Evolutionary conservation across 2,888 invertebrate genomes (phyloP).

Genomic region (Drosophila engyochracea): DNA sequence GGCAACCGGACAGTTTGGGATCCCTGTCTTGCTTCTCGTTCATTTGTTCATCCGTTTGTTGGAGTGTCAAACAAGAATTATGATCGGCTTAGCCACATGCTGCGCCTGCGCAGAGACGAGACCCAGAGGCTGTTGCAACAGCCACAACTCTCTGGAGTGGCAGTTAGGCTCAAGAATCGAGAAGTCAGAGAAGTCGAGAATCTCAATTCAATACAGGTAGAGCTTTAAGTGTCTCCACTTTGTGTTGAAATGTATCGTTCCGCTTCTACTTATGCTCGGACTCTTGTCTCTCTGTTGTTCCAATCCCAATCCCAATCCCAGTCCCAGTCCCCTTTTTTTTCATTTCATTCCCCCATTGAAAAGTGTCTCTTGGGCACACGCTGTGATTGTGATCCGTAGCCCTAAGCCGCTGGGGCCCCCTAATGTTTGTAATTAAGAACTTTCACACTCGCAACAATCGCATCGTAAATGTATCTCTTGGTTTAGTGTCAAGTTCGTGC

Average conservation of each 20-base stretch:
- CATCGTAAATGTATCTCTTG: constrained; percentile 75
- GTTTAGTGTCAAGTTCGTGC: constrained; percentile 78
- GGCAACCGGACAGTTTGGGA: constrained; percentile 43
- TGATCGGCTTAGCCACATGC: constrained; percentile 85
- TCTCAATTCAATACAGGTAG: constrained; percentile 76
- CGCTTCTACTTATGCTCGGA: constrained; percentile 54
- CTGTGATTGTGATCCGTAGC: constrained; percentile 73
- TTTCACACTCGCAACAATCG: constrained; percentile 86
- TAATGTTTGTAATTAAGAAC: constrained; percentile 84
- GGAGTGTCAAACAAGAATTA: constrained; percentile 85
- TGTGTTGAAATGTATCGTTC: constrained; percentile 79
- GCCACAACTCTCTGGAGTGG: constrained; percentile 51
- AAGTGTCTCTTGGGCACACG: constrained; percentile 78
- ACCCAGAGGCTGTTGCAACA: constrained; percentile 38
- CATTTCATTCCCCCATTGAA: constrained; percentile 63
- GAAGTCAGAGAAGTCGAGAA: constrained; percentile 34
- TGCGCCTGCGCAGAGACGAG: constrained; percentile 71
- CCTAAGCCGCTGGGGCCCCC: constrained; percentile 80
- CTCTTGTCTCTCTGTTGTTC: constrained; percentile 27
- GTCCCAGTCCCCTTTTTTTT: constrained; percentile 18
- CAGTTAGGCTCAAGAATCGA: constrained; percentile 50
- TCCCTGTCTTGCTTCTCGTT: constrained; percentile 72
- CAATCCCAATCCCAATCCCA: constrained; percentile 10
- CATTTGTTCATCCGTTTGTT: constrained; percentile 81
- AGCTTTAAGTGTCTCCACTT: constrained; percentile 81